Evolutionary conservation across 2,113 vertebrate species (phyloP), one percentile per base, ranked within the genome.

Genomic region (Mesocricetus auratus): DNA sequence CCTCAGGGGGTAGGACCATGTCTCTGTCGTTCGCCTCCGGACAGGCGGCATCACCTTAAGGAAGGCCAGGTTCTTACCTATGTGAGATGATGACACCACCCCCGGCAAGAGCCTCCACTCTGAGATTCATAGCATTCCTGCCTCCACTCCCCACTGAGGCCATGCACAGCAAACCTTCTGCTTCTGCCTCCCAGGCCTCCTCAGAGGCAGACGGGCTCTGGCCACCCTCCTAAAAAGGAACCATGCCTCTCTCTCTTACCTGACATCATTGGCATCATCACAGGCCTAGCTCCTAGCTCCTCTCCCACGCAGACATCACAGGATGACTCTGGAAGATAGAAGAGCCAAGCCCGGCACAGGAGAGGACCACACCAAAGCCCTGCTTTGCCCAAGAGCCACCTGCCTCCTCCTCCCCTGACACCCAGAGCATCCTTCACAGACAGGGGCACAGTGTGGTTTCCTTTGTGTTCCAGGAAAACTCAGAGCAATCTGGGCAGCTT

Each of bases 251-350:
- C n/a, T 7, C 15, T 22, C 81, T 26, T 60, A 91, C 89, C 81
- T 33, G 39, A 26, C 36, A 68, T 47, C n/a, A 36, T 79, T 17
- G 0, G 33, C 13, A 7, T 13, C 79, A 39, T 2, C 0, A 9
- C 78, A 62, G 31, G 53, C 68, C 53, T 3, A 21, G 42, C 64
- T 50, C 39, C 17, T 21, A n/a, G 62, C 31, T 82, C 79, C 60
- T 68, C 66, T 47, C 13, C 4, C 16, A 68, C 42, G 16, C 17
- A 10, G 69, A 68, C n/a, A 53, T 33, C 87, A 50, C 86, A 21
- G n/a, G 73, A 79, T 82, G 68, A 62, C 50, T 86, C 97, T 97
- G 71, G 71, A 97, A 97, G 90, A 95, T 74, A 96, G 66, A 79
- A 90, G 68, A 94, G 75, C 90, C 91, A 94, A 87, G 77, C 93